Evolutionary conservation across 2,888 invertebrate species (phyloP).

Genomic region (Scaptomyza polygonia): DNA sequence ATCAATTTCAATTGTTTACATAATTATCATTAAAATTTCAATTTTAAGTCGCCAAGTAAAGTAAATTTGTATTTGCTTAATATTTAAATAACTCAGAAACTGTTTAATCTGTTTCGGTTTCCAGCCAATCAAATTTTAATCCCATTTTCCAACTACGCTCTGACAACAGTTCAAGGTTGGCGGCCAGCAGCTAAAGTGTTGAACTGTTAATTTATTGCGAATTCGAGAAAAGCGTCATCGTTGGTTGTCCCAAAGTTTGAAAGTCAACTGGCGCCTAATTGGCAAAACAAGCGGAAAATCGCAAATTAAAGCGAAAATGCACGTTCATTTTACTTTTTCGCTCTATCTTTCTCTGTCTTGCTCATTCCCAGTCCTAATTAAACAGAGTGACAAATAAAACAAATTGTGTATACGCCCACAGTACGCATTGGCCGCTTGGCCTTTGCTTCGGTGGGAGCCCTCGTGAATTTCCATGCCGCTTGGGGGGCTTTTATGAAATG

Average conservation of each 20-base stretch:
- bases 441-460: constrained; percentile 13
- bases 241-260: constrained; percentile 28
- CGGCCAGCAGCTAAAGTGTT: constrained; percentile 14
- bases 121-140: constrained; percentile 22
- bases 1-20: neutral
- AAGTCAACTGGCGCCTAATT: constrained; percentile 79
- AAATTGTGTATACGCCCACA: constrained; percentile 67
- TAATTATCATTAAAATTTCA: neutral
- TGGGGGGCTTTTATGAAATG: constrained; percentile 38
- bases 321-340: constrained; percentile 23
- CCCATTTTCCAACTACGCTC: constrained; percentile 26
- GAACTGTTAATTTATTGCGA: constrained; percentile 61
- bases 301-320: constrained; percentile 68
- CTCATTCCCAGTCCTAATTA: neutral
- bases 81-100: constrained; percentile 41
- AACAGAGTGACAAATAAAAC: constrained; percentile 43
- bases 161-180: constrained; percentile 8
- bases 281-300: constrained; percentile 80
- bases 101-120: constrained; percentile 13
- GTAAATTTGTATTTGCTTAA: constrained; percentile 29
- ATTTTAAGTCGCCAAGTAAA: neutral
- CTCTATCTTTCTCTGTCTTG: neutral
- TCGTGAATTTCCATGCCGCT: constrained; percentile 51
- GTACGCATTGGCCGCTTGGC: constrained; percentile 31
- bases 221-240: constrained; percentile 29